Conservation (phyloP, 2,113 vertebrate species). For the Corynorhinus townsendii region DNA sequence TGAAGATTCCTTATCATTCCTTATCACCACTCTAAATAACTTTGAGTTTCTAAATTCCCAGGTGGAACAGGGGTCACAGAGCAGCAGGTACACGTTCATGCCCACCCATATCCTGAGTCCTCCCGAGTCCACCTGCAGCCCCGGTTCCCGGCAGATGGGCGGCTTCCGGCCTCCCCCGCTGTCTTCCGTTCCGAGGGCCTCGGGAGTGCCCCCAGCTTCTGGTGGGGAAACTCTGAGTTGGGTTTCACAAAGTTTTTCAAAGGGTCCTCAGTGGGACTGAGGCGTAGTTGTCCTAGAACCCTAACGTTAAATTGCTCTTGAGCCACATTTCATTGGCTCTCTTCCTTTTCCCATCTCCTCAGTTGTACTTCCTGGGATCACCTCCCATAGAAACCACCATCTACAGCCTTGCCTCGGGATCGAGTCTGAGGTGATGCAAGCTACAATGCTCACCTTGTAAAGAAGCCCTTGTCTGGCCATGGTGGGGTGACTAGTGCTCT, state of each 20-base stretch:
- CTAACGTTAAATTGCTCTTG: not conserved
- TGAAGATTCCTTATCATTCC: not conserved
- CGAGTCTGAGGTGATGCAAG: not conserved
- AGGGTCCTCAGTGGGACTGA: not conserved
- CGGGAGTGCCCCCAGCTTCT: not conserved
- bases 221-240: not conserved
- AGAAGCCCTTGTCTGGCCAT: not conserved
- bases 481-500: not conserved
- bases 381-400: not conserved
- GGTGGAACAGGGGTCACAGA: rapidly evolving
- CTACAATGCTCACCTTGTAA: rapidly evolving
- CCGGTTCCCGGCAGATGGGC: no score
- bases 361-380: not conserved
- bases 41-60: not conserved
- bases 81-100: rapidly evolving
- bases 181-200: rapidly evolving
- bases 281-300: not conserved
- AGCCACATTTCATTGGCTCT: not conserved
- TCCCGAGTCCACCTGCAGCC: not conserved
- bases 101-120: rapidly evolving
- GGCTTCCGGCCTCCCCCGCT: no score
- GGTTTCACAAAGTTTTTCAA: not conserved
- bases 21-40: not conserved
- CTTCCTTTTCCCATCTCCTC: not conserved
- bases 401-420: not conserved